phyloP scores from a whole-genome alignment of 2,113 vertebrate genomes.

The Fulmarus glacialis region DNA sequence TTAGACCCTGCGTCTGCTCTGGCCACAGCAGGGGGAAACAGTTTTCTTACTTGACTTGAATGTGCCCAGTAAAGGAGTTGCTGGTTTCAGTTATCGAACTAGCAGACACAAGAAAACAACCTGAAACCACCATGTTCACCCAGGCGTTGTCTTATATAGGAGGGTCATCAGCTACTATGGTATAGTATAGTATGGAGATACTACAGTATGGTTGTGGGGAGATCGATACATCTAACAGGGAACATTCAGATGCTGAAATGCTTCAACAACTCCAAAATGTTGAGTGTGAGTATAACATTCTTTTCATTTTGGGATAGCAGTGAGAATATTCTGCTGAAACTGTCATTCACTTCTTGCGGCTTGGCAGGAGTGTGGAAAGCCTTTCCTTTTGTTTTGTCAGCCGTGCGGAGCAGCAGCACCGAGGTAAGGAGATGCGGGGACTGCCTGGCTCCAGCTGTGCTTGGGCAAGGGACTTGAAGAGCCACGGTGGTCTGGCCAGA shows the following conservation, averaged over 20 bases:
- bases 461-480: not conserved
- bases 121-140: not conserved
- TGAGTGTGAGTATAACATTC: not conserved
- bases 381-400: not conserved
- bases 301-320: not conserved
- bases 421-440: not conserved
- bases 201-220: not conserved
- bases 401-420: not conserved
- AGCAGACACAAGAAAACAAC: not conserved
- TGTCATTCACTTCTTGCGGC: not conserved
- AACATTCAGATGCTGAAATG: not conserved
- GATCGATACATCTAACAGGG: not conserved
- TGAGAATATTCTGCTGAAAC: not conserved
- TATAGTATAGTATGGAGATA: not conserved
- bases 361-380: not conserved
- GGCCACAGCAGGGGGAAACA: not conserved
- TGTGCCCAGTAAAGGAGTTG: not conserved
- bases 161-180: not conserved
- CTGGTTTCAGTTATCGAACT: not conserved
- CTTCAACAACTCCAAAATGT: not conserved
- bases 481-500: accelerated
- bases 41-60: not conserved
- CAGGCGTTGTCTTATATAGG: accelerated
- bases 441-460: not conserved
- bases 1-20: not conserved